These are phyloP conservation scores for Butastur rufipennis DNA, from an alignment of 2,113 vertebrate genomes.

Conservation along the genomic window DNA sequence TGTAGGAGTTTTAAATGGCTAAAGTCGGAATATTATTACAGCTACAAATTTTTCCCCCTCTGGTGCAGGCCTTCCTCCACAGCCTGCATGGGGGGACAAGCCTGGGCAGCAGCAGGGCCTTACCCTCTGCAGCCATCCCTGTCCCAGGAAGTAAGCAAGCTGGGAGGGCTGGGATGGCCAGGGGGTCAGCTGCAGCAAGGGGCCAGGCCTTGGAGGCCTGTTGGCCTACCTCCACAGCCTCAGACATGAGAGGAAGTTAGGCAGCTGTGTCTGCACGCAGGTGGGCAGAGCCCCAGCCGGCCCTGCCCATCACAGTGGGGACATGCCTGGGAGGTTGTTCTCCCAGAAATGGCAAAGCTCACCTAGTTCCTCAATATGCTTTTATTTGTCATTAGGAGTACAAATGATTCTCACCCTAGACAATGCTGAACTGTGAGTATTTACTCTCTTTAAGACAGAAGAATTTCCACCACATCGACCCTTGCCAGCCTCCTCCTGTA, in stretches of 20 bases:
- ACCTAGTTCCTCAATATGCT: neutral
- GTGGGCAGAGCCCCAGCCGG: neutral
- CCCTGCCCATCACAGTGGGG: rapidly evolving
- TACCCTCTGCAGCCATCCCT: neutral
- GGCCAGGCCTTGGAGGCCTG: neutral
- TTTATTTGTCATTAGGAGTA: neutral
- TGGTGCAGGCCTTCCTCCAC: neutral
- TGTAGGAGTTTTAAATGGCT: neutral
- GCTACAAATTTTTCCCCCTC: neutral
- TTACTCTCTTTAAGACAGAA: neutral
- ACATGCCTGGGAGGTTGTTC: neutral
- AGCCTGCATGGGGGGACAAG: rapidly evolving
- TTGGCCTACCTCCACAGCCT: neutral
- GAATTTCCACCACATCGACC: neutral
- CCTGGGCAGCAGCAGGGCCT: rapidly evolving
- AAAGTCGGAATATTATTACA: neutral
- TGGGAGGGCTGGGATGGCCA: neutral
- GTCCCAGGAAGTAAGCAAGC: too few species aligned
- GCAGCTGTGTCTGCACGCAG: rapidly evolving
- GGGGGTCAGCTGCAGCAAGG: rapidly evolving
- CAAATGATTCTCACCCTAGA: neutral
- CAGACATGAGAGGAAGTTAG: rapidly evolving
- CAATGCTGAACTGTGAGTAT: neutral
- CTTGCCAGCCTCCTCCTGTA: neutral
- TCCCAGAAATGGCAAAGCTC: neutral